Percentiles rank a stretch among this genome's conserved stretches.
phyloP scores from a whole-genome alignment of 2,888 invertebrate genomes.

The Dynastes tityus region DNA sequence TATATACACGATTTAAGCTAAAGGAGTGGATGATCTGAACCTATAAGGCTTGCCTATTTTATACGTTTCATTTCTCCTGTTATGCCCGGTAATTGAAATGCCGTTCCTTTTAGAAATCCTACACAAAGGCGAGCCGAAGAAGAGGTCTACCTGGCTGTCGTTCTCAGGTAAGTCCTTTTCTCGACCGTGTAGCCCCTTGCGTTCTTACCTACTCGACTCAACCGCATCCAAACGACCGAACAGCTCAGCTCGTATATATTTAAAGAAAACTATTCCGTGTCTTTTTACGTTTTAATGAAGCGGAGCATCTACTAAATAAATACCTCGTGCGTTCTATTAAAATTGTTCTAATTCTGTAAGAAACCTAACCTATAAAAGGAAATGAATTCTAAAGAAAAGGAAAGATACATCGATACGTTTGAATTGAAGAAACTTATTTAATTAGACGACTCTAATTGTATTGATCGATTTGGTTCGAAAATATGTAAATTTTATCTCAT shows the following conservation, averaged over 20 bases:
- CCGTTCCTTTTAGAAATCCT: conserved; percentile 39
- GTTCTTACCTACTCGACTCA: neutral
- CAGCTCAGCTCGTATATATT: conserved; percentile 11
- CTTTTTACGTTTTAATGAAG: neutral
- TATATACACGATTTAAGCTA: no score
- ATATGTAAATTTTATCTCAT: no score
- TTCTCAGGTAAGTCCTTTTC: no score
- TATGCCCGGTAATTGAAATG: conserved; percentile 30
- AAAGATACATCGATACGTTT: no score
- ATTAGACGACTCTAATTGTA: no score
- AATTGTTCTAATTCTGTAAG: neutral
- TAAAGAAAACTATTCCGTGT: conserved; percentile 16
- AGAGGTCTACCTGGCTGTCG: conserved; percentile 1
- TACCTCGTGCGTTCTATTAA: conserved; percentile 1
- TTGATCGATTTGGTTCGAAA: no score
- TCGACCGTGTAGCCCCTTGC: neutral
- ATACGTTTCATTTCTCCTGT: conserved; percentile 11
- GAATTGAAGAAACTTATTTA: no score
- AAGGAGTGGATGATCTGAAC: conserved; percentile 3
- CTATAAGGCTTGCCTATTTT: conserved; percentile 5
- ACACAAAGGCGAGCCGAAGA: conserved; percentile 26
- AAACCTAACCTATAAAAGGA: no score
- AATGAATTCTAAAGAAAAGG: no score
- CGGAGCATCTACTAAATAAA: conserved; percentile 7
- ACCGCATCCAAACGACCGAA: neutral